Percentiles rank a stretch among this genome's conserved stretches.
Evolutionary conservation across 2,113 vertebrate species (phyloP).

Genomic region (Sardina pilchardus): DNA sequence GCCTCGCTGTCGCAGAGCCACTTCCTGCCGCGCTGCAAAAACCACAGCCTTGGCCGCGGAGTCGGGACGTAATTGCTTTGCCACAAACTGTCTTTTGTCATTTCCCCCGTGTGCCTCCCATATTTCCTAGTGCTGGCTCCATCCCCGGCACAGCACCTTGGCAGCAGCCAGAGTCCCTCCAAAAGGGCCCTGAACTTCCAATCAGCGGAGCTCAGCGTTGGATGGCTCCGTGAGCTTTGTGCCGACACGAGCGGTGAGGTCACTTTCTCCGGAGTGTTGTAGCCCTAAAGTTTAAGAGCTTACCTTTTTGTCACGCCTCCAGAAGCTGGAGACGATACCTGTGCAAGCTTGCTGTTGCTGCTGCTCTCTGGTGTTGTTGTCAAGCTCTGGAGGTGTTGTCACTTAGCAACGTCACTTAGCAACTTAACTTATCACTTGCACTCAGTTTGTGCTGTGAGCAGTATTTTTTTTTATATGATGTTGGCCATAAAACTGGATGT

Average conservation of each 20-base stretch:
- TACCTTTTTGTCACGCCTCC: neutral
- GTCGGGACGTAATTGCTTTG: neutral
- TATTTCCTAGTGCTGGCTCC: neutral
- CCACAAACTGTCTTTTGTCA: constrained; percentile 16
- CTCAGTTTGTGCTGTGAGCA: neutral
- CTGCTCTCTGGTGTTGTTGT: neutral
- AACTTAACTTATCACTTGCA: neutral
- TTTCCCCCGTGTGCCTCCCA: neutral
- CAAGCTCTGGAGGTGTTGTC: neutral
- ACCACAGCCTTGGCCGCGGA: neutral
- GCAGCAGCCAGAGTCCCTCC: neutral
- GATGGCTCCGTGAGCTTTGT: neutral
- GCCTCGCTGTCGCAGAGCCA: neutral
- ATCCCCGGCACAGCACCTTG: neutral
- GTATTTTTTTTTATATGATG: neutral
- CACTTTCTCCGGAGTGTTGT: neutral
- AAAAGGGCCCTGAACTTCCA: neutral
- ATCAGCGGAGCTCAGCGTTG: neutral
- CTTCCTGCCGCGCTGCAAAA: neutral
- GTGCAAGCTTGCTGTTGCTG: neutral
- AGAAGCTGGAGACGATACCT: neutral
- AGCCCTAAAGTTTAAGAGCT: neutral
- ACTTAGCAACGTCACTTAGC: no score
- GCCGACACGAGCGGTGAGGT: neutral
- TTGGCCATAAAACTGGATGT: neutral